Conservation (phyloP, 2,888 invertebrate genomes). For the Maniola hyperantus region DNA sequence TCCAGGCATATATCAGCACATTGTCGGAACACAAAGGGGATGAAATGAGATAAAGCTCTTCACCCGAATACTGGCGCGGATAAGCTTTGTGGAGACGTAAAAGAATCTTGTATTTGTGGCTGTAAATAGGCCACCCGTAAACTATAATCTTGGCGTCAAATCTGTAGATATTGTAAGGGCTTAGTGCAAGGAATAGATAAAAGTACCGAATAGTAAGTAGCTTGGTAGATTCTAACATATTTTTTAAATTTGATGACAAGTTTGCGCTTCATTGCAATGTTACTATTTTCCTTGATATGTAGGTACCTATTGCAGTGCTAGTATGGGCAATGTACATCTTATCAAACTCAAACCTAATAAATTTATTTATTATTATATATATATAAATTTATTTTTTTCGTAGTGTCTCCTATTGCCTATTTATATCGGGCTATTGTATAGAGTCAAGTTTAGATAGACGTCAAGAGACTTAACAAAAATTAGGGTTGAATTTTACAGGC, state of each 20-base stretch:
- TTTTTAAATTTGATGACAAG: not conserved
- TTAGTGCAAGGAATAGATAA: not conserved
- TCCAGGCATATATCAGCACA: slow-evolving; percentile 20
- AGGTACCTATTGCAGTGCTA: too few relatives aligned
- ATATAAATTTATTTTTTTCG: too few relatives aligned
- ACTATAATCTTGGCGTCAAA: slow-evolving; percentile 18
- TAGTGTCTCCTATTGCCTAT: too few relatives aligned
- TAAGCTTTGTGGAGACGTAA: slow-evolving; percentile 20
- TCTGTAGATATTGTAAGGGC: slow-evolving; percentile 5
- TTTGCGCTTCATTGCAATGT: not conserved
- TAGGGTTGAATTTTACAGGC: too few relatives aligned
- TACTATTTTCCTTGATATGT: not conserved
- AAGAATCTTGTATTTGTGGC: slow-evolving; percentile 21
- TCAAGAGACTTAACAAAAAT: too few relatives aligned
- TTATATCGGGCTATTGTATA: too few relatives aligned
- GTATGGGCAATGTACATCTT: too few relatives aligned
- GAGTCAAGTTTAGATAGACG: too few relatives aligned
- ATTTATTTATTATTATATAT: too few relatives aligned
- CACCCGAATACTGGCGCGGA: slow-evolving; percentile 18
- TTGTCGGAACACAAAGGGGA: slow-evolving; percentile 26
- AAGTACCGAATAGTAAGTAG: not conserved
- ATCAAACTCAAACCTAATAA: too few relatives aligned
- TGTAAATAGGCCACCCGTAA: slow-evolving; percentile 21
- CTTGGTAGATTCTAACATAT: not conserved
- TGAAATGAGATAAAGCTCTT: slow-evolving; percentile 23